phyloP scores from a whole-genome alignment of 2,113 vertebrate species.

The Labrus mixtus region DNA sequence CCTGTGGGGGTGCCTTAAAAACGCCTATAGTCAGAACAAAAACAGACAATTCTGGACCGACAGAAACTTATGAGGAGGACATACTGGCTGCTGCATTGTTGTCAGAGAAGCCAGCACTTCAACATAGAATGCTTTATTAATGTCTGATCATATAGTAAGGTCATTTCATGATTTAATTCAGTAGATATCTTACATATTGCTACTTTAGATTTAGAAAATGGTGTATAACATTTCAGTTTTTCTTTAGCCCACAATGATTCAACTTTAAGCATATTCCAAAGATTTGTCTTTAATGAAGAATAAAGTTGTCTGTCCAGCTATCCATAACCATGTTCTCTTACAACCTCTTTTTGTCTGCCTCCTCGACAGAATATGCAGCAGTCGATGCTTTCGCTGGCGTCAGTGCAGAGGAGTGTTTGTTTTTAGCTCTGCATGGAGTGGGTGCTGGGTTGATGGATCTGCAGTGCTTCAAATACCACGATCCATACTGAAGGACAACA shows the following conservation, averaged over 20 bases:
- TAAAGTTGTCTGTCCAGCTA: neutral
- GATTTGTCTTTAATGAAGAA: neutral
- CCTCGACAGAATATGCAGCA: slow-evolving; percentile 2
- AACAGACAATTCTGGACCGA: too few species aligned
- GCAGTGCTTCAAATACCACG: slow-evolving; percentile 25
- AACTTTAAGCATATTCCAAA: neutral
- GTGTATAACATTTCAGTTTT: neutral
- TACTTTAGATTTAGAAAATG: neutral
- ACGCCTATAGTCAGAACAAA: too few species aligned
- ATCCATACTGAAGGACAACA: slow-evolving; percentile 17
- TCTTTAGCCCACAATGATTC: neutral
- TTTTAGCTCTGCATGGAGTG: slow-evolving; percentile 47
- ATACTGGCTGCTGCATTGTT: too few species aligned
- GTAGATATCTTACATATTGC: neutral
- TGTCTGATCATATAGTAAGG: too few species aligned
- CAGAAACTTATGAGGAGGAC: too few species aligned
- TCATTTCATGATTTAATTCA: neutral
- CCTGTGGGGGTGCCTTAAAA: too few species aligned
- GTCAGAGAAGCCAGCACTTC: too few species aligned
- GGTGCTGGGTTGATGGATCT: slow-evolving; percentile 27
- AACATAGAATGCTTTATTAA: too few species aligned
- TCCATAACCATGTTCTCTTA: neutral
- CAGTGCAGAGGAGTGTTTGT: slow-evolving; percentile 52
- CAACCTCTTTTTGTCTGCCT: neutral
- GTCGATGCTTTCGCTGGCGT: slow-evolving; percentile 2